Evolutionary conservation across 2,113 vertebrate genomes (phyloP), one percentile per base, ranked within the genome.

Genomic region (Nothoprocta pentlandii): DNA sequence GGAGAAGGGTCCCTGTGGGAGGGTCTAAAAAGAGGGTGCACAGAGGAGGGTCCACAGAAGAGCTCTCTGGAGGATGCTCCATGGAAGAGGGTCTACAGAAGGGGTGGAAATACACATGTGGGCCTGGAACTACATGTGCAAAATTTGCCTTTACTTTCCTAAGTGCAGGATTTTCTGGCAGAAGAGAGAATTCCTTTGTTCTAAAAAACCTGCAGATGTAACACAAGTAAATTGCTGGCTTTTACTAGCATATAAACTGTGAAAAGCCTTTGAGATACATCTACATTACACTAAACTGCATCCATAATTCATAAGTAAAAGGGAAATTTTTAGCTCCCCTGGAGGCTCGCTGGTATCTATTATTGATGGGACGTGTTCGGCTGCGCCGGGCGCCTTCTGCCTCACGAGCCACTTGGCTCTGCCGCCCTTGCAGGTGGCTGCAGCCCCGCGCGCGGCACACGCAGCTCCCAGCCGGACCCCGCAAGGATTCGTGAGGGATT

Each of bases 231-330:
- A 98, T 97, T 97, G 96, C 97, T 94, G 80, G 95, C 96, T 97
- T 98, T 98, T 97, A 97, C 97, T 96, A 96, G 97, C 97, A 75
- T 97, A 98, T 98, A 98, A 98, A 97, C 96, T 92, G 95, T 90
- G 97, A 95, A 94, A 98, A 97, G 97, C 97, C 96, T 98, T 90
- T 97, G 97, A 97, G 98, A 97, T 96, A 97, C 98, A 97, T 98
- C 97, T 94, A 96, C 97, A 94, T 96, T 97, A 98, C 97, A 97
- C 98, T 98, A 98, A 98, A 98, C 95, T 95, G 84, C 97, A 99
- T 99, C 98, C 98, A 99, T 99, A 99, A 99, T 99, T 99, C 97
- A 99, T 99, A 98, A 92, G 85, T 96, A 97, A 98, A 95, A 97
- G 96, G 97, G 98, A 98, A 98, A 98, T 97, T 96, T 98, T 98